Evolutionary conservation across 2,113 vertebrate genomes (phyloP).

Genomic region (Cnemophilus loriae): DNA sequence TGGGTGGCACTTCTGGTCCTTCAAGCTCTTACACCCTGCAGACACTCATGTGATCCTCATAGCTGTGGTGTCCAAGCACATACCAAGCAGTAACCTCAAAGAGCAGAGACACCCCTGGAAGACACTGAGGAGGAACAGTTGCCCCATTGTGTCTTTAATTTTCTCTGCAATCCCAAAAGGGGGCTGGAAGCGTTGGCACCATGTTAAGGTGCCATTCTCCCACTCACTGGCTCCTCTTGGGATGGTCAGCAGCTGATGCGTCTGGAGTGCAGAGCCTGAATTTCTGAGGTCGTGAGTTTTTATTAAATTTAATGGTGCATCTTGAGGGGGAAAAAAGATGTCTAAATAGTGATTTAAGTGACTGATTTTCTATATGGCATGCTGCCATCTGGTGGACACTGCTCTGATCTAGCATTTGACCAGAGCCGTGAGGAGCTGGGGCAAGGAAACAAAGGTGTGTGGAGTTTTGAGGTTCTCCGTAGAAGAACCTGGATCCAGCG

Average conservation of each 20-base stretch:
- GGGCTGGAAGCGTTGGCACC: neutral
- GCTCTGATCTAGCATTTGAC: neutral
- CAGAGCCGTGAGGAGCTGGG: neutral
- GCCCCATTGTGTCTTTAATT: neutral
- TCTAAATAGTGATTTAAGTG: constrained; percentile 50
- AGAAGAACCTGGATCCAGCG: neutral
- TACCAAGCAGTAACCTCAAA: neutral
- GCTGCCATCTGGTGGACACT: constrained; percentile 62
- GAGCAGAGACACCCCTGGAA: neutral
- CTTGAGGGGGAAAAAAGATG: neutral
- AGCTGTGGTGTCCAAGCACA: neutral
- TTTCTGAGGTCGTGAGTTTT: neutral
- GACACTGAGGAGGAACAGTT: neutral
- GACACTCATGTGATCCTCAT: rapidly evolving
- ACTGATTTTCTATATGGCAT: constrained; percentile 62
- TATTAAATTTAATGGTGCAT: neutral
- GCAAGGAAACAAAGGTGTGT: neutral
- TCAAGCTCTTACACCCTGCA: neutral
- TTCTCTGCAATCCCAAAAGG: neutral
- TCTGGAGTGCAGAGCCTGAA: neutral
- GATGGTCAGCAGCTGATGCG: neutral
- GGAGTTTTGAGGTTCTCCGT: neutral
- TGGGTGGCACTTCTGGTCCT: rapidly evolving
- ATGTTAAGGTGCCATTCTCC: rapidly evolving
- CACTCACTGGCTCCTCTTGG: neutral